Evolutionary conservation across 2,113 vertebrate species (phyloP).

Genomic region (Zingel zingel): DNA sequence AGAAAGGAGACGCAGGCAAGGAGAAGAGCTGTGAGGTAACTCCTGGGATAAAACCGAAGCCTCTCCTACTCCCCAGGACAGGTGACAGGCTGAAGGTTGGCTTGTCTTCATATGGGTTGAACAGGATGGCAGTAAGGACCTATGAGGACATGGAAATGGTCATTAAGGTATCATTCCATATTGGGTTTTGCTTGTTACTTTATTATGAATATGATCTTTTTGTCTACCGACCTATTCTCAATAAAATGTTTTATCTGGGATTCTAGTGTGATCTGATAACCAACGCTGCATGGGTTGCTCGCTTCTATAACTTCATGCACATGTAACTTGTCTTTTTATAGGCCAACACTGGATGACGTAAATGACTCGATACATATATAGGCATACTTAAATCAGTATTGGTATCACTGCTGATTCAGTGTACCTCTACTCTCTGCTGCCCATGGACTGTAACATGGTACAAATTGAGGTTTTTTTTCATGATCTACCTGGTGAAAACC

Average conservation of each 20-base stretch:
- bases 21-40: conserved; percentile 49
- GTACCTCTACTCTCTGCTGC: too few relatives aligned
- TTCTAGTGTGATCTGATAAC: neutral
- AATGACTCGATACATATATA: neutral
- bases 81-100: conserved; percentile 64
- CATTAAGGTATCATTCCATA: neutral
- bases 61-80: conserved; percentile 60
- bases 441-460: neutral
- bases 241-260: neutral
- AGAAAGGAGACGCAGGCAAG: conserved; percentile 33
- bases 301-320: too few relatives aligned
- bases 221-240: neutral
- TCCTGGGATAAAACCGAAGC: conserved; percentile 56
- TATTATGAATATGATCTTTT: neutral
- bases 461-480: neutral
- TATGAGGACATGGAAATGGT: conserved; percentile 22
- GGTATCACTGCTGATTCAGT: neutral
- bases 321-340: neutral
- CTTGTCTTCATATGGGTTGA: conserved; percentile 78
- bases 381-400: neutral
- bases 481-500: neutral
- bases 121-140: conserved; percentile 71
- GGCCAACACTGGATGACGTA: neutral
- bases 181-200: neutral
- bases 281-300: too few relatives aligned